phyloP scores from a whole-genome alignment of 2,888 invertebrate genomes.

The Clepsis dumicolana region DNA sequence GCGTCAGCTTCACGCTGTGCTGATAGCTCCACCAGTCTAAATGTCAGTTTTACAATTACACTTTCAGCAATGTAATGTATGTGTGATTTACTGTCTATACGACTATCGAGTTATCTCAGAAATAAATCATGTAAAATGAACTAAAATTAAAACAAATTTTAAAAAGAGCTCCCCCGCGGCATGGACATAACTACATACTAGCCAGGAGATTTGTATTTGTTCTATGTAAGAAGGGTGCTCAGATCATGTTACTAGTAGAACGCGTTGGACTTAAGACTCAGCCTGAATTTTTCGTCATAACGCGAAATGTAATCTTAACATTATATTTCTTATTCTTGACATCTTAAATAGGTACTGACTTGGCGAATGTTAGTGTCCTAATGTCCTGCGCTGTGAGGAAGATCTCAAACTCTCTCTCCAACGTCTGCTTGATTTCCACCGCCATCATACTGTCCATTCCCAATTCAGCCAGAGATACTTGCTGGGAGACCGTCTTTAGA shows the following conservation, averaged over 20 bases:
- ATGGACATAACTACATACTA: too few relatives aligned
- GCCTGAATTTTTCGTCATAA: too few relatives aligned
- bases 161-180: too few relatives aligned
- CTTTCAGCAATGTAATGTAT: too few relatives aligned
- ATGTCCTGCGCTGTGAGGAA: constrained; percentile 95
- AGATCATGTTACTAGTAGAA: too few relatives aligned
- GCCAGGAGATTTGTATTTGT: too few relatives aligned
- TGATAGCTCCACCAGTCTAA: constrained; percentile 82
- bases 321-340: not conserved
- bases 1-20: constrained; percentile 79
- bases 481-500: constrained; percentile 89
- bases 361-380: constrained; percentile 91
- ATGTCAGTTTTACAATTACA: not conserved
- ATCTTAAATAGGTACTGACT: constrained; percentile 64
- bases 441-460: constrained; percentile 99
- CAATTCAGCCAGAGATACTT: constrained; percentile 93
- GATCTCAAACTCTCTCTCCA: constrained; percentile 96
- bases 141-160: too few relatives aligned
- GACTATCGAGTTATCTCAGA: too few relatives aligned
- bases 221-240: too few relatives aligned
- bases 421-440: constrained; percentile 96
- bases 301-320: not conserved
- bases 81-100: too few relatives aligned
- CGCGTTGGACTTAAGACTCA: too few relatives aligned
- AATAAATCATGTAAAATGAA: too few relatives aligned